Conservation (phyloP, 2,888 invertebrate genomes). For the Philereme transversata region DNA sequence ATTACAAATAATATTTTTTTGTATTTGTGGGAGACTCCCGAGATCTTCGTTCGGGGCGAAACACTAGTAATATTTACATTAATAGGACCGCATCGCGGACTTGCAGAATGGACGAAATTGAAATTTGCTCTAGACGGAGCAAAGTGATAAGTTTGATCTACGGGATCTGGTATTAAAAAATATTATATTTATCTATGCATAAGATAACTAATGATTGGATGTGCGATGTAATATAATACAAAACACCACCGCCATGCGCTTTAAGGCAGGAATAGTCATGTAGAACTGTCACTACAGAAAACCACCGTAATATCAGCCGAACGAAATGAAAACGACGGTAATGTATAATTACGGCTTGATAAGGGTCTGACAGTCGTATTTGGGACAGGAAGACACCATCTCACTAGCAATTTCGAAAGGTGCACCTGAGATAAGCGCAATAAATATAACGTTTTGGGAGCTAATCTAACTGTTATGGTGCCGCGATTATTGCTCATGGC, state of each 20-base stretch:
- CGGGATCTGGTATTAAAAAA: too few relatives aligned
- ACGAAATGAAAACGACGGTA: slow-evolving; percentile 75
- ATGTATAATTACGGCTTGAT: slow-evolving; percentile 80
- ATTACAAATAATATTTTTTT: too few relatives aligned
- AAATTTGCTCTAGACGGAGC: too few relatives aligned
- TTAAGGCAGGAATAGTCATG: slow-evolving; percentile 20
- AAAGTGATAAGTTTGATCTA: too few relatives aligned
- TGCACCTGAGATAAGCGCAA: slow-evolving; percentile 64
- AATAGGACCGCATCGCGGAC: too few relatives aligned
- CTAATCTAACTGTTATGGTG: slow-evolving; percentile 34
- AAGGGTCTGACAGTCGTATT: slow-evolving; percentile 81
- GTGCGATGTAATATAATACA: too few relatives aligned
- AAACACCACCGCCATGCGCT: neutral
- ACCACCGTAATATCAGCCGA: slow-evolving; percentile 53
- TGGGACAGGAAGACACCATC: slow-evolving; percentile 69
- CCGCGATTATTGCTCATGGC: slow-evolving; percentile 12
- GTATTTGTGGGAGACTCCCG: too few relatives aligned
- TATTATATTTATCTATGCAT: too few relatives aligned
- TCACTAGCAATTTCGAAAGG: slow-evolving; percentile 62
- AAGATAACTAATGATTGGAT: too few relatives aligned
- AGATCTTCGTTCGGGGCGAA: too few relatives aligned
- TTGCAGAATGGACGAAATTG: too few relatives aligned
- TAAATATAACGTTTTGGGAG: slow-evolving; percentile 41
- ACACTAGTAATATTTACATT: neutral
- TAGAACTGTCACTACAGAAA: slow-evolving; percentile 56